phyloP scores from a whole-genome alignment of 2,888 invertebrate species.

The Euproctis similis region DNA sequence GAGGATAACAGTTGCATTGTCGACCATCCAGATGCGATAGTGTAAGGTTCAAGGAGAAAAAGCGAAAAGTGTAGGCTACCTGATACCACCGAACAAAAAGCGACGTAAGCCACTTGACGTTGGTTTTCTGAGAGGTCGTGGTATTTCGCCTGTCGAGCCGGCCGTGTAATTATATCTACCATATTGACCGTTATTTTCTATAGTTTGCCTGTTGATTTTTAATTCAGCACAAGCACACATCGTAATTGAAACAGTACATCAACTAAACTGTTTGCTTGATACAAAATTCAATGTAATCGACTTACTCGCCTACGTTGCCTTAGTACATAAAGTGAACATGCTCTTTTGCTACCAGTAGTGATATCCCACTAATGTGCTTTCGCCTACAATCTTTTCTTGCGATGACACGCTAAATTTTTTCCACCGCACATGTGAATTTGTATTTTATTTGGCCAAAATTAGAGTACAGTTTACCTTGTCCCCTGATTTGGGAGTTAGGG shows the following conservation, averaged over 20 bases:
- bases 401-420: constrained; percentile 64
- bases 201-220: no score
- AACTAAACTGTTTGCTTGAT: constrained; percentile 57
- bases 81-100: no score
- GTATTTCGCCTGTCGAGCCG: no score
- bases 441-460: constrained; percentile 31
- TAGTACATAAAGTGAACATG: constrained; percentile 60
- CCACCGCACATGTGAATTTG: constrained; percentile 27
- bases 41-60: no score
- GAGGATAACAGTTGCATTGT: no score
- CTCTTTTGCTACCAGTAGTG: constrained; percentile 62
- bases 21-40: no score
- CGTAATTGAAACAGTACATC: constrained; percentile 39
- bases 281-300: constrained; percentile 63
- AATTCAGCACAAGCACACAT: no score
- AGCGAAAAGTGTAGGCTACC: no score
- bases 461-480: constrained; percentile 41
- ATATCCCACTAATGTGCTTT: constrained; percentile 72
- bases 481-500: constrained; percentile 44
- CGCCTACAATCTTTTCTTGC: constrained; percentile 70
- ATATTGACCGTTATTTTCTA: no score
- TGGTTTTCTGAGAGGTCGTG: no score
- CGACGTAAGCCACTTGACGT: no score
- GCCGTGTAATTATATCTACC: no score
- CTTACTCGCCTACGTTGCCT: constrained; percentile 47